These are phyloP conservation scores for Drosophila histrio DNA, from an alignment of 2,888 invertebrate genomes.

Conservation along the genomic window DNA sequence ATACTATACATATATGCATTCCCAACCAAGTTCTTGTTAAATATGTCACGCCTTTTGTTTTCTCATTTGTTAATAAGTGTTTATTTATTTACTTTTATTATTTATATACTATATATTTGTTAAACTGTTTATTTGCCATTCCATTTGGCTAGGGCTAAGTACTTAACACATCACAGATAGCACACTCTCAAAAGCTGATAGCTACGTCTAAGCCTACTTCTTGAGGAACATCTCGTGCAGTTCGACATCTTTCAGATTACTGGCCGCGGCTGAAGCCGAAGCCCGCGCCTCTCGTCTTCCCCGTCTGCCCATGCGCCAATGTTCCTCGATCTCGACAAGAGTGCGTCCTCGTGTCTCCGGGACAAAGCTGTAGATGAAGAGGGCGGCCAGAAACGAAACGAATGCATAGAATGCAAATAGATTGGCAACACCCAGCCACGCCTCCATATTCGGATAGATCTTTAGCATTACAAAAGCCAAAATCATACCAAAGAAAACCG, in stretches of 20 bases:
- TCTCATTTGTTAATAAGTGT: background rate
- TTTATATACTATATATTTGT: conserved; percentile 44
- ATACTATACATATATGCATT: too few species aligned
- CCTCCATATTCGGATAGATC: conserved; percentile 87
- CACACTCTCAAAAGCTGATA: conserved; percentile 17
- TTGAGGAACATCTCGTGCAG: conserved; percentile 74
- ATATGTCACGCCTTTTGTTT: too few species aligned
- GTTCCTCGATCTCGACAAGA: conserved; percentile 88
- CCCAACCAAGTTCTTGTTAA: background rate
- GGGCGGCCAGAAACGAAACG: conserved; percentile 87
- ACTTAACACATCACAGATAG: conserved; percentile 75
- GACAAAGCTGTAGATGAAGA: conserved; percentile 86
- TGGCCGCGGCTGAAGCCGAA: conserved; percentile 32
- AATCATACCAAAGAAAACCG: conserved; percentile 87
- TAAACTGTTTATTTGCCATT: conserved; percentile 40
- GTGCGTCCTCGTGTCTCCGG: conserved; percentile 90
- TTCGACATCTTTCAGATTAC: conserved; percentile 63
- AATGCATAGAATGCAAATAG: conserved; percentile 88
- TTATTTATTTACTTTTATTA: background rate
- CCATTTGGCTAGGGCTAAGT: conserved; percentile 65
- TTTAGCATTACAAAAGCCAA: conserved; percentile 89
- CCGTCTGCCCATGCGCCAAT: conserved; percentile 75
- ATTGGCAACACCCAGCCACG: conserved; percentile 86
- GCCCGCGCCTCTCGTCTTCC: conserved; percentile 25
- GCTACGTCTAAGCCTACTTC: conserved; percentile 57